Conservation (phyloP, 2,797 vertebrate species). For the Gymnoscopelus microlampas region DNA sequence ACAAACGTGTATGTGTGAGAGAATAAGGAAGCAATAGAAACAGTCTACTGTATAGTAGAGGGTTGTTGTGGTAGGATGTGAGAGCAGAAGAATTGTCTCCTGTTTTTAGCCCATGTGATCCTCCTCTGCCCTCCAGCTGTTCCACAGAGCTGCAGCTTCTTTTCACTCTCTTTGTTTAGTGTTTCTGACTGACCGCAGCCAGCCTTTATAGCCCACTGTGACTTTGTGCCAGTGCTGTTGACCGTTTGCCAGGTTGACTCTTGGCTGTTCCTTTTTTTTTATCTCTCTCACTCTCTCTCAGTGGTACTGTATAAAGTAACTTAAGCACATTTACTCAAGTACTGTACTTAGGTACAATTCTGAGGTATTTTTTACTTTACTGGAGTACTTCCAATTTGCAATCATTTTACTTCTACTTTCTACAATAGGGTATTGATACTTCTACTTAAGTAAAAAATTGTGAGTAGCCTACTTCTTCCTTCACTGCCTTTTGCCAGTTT, state of each 20-base stretch:
- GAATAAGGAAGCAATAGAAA: conserved; percentile 9
- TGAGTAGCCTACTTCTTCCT: too few relatives aligned
- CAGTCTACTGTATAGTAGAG: conserved; percentile 26
- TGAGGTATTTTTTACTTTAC: too few relatives aligned
- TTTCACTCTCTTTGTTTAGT: conserved; percentile 59
- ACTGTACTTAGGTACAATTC: too few relatives aligned
- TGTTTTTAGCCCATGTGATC: conserved; percentile 59
- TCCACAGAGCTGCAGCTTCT: conserved; percentile 41
- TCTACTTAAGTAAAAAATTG: too few relatives aligned
- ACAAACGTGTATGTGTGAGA: background rate
- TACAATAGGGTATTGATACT: too few relatives aligned
- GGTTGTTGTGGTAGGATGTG: conserved; percentile 51
- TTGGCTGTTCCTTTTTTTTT: too few relatives aligned
- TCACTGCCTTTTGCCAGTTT: too few relatives aligned
- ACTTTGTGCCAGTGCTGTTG: conserved; percentile 44
- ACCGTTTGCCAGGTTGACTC: conserved; percentile 50
- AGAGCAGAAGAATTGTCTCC: conserved; percentile 60
- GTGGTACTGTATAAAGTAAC: too few relatives aligned
- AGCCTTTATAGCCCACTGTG: conserved; percentile 60
- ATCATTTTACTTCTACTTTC: too few relatives aligned
- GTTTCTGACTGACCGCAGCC: conserved; percentile 45
- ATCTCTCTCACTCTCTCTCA: background rate
- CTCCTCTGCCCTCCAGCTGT: conserved; percentile 57
- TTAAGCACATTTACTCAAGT: too few relatives aligned
- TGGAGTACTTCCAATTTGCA: too few relatives aligned